These are phyloP conservation scores for Chirona hameri DNA, from an alignment of 2,888 invertebrate genomes.

Conservation along the genomic window DNA sequence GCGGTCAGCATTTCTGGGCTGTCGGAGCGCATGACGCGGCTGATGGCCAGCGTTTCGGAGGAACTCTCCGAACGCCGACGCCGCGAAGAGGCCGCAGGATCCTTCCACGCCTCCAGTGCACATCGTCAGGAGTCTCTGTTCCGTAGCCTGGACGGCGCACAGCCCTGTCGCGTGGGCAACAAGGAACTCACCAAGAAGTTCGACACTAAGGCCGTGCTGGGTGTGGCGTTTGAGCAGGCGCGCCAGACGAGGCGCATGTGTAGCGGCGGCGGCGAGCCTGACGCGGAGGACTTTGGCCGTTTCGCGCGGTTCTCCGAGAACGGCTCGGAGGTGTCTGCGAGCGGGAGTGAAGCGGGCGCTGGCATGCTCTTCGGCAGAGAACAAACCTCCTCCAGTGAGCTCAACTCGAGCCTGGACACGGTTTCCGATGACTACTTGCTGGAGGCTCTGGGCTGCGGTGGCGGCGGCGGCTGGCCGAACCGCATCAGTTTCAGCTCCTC, in stretches of 20 bases:
- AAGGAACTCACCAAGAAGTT: background rate
- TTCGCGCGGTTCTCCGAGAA: background rate
- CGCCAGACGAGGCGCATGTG: background rate
- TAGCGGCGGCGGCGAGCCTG: background rate
- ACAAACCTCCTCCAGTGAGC: background rate
- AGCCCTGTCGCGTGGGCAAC: background rate
- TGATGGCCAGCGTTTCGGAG: background rate
- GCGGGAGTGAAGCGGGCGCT: background rate
- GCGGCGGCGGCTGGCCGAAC: background rate
- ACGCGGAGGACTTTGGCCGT: background rate
- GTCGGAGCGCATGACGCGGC: background rate
- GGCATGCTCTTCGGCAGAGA: background rate
- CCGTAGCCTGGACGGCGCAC: background rate
- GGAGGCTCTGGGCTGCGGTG: background rate
- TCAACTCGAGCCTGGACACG: background rate
- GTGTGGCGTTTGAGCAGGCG: background rate
- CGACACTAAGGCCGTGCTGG: background rate
- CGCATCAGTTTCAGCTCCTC: background rate
- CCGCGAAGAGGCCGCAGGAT: background rate
- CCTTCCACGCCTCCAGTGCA: background rate
- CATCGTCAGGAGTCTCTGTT: background rate
- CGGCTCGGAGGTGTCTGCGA: background rate
- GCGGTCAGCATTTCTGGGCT: background rate
- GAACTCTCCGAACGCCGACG: background rate
- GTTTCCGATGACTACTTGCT: background rate